Base-by-base conservation (phyloP, 1,140 invertebrate genomes). In the Leptinotarsa lineolata region DNA sequence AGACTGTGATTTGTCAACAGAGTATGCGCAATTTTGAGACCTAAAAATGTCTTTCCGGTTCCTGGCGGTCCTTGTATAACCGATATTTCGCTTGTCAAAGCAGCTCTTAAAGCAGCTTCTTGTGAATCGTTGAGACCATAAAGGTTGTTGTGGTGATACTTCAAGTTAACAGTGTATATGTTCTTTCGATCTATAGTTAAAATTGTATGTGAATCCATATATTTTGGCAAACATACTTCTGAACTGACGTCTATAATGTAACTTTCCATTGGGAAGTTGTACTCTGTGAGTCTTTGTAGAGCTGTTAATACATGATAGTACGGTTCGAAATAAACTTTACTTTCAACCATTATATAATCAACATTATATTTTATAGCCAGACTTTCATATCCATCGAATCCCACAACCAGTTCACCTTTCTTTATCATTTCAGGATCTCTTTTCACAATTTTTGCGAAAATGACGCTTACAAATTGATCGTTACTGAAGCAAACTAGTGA, bases 1-100 rank as follows among this genome's bases (percentile, higher is more conserved):
- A 18, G 6, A 3, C 76, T 58, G 5, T 83, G 72, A 79, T 90
- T 91, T 39, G 86, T 65, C 12, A 93, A 78, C 12, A 93, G 79
- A 3, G 86, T 87, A 74, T 89, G 83, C 0, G 89, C 86, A 45
- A 94, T 86, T 84, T 92, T 88, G 8, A 93, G 83, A 2, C 92
- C 76, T n/a, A 94, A 79, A 80, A 86, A 92, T 0, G 93, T 94
- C 85, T 95, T 95, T 0, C 93, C 93, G 2, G 93, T 94, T 4
- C 93, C 93, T 1, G 93, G 93, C 12, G 91, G 91, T 0, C 91
- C 91, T 86, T 95, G 94, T 74, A 95, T 95, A 2, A 96, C 84
- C 3, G 89, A 85, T 76, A 92, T 89, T 79, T 92, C 88, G 58
- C 87, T 85, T 0, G 85, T 88, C n/a, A 92, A 76, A 2, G 90